Conservation (phyloP, 2,797 vertebrate genomes). For the Anguilla anguilla region DNA sequence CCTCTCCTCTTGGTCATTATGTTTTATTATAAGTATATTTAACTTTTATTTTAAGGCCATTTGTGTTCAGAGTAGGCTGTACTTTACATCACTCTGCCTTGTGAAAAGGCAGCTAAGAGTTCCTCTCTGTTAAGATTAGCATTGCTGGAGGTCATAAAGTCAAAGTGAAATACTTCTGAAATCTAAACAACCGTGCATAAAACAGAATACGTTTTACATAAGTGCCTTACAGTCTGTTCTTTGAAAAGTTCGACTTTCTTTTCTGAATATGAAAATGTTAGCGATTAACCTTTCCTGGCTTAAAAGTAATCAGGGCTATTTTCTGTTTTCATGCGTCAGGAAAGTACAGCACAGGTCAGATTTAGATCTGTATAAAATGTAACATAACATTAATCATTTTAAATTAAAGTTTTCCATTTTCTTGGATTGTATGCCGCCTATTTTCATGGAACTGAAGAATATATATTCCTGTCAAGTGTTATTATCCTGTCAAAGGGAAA, state of each 20-base stretch:
- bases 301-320: neutral
- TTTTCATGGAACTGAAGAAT: neutral
- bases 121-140: constrained; percentile 11
- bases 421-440: neutral
- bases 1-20: constrained; percentile 54
- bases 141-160: neutral
- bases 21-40: neutral
- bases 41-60: neutral
- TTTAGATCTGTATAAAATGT: neutral
- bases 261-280: neutral
- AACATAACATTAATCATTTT: neutral
- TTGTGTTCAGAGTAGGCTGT: neutral
- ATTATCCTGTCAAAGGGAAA: constrained; percentile 18
- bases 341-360: neutral
- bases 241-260: neutral
- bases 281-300: neutral
- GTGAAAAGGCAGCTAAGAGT: neutral
- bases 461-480: neutral
- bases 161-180: constrained; percentile 1
- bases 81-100: neutral
- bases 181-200: neutral
- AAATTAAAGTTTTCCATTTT: neutral
- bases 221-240: neutral
- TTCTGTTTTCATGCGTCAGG: neutral
- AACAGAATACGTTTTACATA: neutral